Conservation (phyloP, 2,888 invertebrate species). For the Leucoma salicis region DNA sequence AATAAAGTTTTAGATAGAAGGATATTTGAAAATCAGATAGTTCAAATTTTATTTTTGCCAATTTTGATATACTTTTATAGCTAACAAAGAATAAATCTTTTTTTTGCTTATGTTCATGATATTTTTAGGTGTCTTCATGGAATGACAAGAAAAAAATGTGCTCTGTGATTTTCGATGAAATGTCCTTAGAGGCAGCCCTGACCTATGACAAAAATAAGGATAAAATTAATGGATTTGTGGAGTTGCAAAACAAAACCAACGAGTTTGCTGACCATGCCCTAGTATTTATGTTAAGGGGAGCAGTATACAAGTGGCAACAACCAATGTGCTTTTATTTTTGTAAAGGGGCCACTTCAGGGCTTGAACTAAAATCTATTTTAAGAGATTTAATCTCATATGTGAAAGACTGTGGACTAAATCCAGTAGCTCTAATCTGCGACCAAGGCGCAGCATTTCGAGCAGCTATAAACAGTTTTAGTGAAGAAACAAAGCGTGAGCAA, state of each 20-base stretch:
- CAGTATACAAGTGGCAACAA: slow-evolving; percentile 7
- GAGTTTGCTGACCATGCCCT: slow-evolving; percentile 11
- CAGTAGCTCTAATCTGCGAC: background rate
- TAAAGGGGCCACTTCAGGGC: slow-evolving; percentile 1
- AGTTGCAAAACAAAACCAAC: background rate
- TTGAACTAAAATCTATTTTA: background rate
- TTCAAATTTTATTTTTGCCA: no score
- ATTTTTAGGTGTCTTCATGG: background rate
- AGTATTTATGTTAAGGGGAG: slow-evolving; percentile 8
- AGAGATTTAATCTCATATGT: background rate
- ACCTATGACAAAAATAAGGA: background rate
- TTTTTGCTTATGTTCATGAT: no score
- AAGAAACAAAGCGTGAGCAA: background rate
- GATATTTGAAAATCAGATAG: background rate
- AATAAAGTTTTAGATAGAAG: background rate
- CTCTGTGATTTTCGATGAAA: slow-evolving; percentile 1
- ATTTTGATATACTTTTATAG: no score
- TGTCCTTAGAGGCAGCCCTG: background rate
- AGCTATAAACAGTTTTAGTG: background rate
- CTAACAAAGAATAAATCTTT: no score
- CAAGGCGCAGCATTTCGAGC: slow-evolving; percentile 5
- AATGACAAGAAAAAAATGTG: slow-evolving; percentile 1
- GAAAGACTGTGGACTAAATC: background rate
- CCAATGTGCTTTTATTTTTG: slow-evolving; percentile 8
- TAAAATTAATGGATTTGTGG: slow-evolving; percentile 5